phyloP scores from a whole-genome alignment of 2,113 vertebrate species.

The Gila orcuttii region DNA sequence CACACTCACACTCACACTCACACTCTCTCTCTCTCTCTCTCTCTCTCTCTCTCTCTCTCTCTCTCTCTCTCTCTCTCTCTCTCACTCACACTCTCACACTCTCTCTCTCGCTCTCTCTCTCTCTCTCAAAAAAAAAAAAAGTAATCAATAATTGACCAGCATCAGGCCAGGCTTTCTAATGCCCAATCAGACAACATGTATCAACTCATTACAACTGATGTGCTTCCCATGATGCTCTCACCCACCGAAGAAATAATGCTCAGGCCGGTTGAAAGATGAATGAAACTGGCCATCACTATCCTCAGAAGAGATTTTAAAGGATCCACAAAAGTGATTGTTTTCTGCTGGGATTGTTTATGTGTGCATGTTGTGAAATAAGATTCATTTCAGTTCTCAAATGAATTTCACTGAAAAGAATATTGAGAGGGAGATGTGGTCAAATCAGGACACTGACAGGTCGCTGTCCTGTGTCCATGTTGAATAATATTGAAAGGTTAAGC shows the following conservation, averaged over 20 bases:
- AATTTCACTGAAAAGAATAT: neutral
- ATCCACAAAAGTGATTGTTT: constrained; percentile 20
- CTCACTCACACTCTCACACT: neutral
- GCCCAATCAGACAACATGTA: constrained; percentile 63
- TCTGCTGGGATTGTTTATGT: constrained; percentile 10
- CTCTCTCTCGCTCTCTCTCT: constrained; percentile 6
- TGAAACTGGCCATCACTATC: neutral
- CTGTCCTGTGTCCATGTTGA: neutral
- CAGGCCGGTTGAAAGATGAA: constrained; percentile 18
- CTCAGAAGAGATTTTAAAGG: neutral
- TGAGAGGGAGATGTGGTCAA: neutral
- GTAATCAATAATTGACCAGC: constrained; percentile 39
- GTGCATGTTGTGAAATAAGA: constrained; percentile 30
- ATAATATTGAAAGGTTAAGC: neutral
- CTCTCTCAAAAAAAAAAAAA: constrained; percentile 33
- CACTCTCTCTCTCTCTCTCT: constrained; percentile 28
- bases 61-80: no score
- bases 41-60: constrained; percentile 21
- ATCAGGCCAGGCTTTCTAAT: constrained; percentile 52
- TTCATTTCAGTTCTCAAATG: constrained; percentile 9
- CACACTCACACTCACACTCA: no score
- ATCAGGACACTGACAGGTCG: neutral
- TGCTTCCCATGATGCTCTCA: constrained; percentile 56
- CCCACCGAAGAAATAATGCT: constrained; percentile 28
- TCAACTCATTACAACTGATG: constrained; percentile 64